These are phyloP conservation scores for Drosophila gunungcola DNA, from an alignment of 1,140 invertebrate genomes.

Conservation along the genomic window DNA sequence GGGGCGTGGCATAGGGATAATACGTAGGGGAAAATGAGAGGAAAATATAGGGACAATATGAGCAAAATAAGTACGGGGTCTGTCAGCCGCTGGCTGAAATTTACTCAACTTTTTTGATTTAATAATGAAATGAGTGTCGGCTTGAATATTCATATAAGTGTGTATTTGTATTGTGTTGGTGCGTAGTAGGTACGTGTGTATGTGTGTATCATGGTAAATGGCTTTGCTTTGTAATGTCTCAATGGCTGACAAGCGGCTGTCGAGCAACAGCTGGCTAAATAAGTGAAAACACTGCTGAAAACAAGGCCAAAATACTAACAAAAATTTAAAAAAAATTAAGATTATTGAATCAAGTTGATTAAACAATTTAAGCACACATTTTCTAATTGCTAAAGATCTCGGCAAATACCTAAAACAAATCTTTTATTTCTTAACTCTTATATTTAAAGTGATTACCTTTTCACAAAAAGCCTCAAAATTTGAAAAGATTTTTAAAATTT, in stretches of 20 bases:
- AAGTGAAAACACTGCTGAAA: slow-evolving; percentile 9
- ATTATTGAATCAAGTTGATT: no score
- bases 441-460: no score
- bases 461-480: no score
- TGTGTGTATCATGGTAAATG: slow-evolving; percentile 41
- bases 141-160: slow-evolving; percentile 16
- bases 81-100: slow-evolving; percentile 61
- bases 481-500: no score
- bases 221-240: slow-evolving; percentile 45
- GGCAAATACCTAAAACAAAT: no score
- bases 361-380: no score
- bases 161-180: slow-evolving; percentile 11
- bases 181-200: background rate
- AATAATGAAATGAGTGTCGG: slow-evolving; percentile 70
- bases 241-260: slow-evolving; percentile 44
- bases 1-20: background rate
- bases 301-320: no score
- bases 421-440: no score
- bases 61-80: slow-evolving; percentile 19
- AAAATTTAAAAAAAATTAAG: background rate
- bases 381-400: no score
- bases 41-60: slow-evolving; percentile 28
- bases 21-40: background rate
- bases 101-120: slow-evolving; percentile 80
- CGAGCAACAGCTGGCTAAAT: slow-evolving; percentile 45